Base-by-base conservation (phyloP, 2,113 vertebrate species). In the Nettapus auritus region DNA sequence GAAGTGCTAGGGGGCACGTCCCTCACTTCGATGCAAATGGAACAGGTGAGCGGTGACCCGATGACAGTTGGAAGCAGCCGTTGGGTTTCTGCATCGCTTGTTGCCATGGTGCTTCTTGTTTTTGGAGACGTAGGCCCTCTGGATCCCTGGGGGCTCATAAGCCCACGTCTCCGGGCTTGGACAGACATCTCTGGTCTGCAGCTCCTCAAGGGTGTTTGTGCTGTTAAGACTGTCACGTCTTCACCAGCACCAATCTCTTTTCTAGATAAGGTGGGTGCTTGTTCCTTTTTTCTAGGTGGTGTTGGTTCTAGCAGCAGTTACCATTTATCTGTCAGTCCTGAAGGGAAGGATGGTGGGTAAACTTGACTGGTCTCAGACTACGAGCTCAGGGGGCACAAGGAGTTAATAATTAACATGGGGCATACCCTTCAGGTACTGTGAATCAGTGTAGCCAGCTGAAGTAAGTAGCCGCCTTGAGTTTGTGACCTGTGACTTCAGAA, bases 21-120 rank as follows among this genome's bases (percentile, higher is more conserved):
- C 0, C 0, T 40, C 4, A 2, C 26, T 53, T 73, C 40, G 6
- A 13, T 33, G 33, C 34, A 34, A 25, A 85, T 62, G 18, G 6
- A 16, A n/a, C 16, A 53, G 28, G 17, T 8, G 14, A 80, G 44
- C 2, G 4, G 10, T 4, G 5, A 62, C 50, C 50, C 53, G 9
- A 16, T 0, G 38, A 50, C 34, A 5, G 2, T 11, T 34, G 70
- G 28, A 44, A 50, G 26, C 1, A 0, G 38, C 26, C 34, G 2
- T 46, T 33, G 3, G 9, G 50, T 87, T 82, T 19, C 33, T 13
- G 33, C n/a, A 52, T 70, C 63, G 21, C 11, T 42, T 40, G 13
- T 73, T 6, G 36, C 40, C 0, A 0, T 64, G 48, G 12, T 0
- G 1, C 40, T 52, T 85, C 42, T 77, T 73, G 50, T 20, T 34